A percentile compares a stretch with the other conserved stretches of the same genome.
Evolutionary conservation across 1,140 invertebrate species (phyloP).

Genomic region (Anoplophora glabripennis): DNA sequence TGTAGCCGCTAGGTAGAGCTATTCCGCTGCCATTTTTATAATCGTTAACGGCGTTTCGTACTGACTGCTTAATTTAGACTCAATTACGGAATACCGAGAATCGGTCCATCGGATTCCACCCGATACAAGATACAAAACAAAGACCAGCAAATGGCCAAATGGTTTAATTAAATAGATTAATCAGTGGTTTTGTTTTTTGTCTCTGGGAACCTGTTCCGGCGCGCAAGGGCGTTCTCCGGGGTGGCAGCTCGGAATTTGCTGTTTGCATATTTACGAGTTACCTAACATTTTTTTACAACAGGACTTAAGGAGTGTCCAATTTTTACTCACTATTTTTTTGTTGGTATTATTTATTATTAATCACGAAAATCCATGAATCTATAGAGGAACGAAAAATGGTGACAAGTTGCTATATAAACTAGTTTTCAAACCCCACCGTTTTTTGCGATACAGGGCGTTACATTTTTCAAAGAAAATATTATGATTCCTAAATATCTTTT

Average conservation of each 20-base stretch:
- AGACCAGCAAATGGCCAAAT: conserved; percentile 9
- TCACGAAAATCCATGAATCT: too few species aligned
- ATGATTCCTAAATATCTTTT: too few species aligned
- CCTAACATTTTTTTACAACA: too few species aligned
- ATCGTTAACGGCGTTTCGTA: conserved; percentile 5
- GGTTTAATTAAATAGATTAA: conserved; percentile 23
- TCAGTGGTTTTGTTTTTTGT: conserved; percentile 11
- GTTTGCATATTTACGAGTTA: too few species aligned
- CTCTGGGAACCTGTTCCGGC: not conserved
- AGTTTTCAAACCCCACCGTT: too few species aligned
- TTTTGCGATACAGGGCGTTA: too few species aligned
- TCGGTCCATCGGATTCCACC: conserved; percentile 8
- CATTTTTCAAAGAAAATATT: too few species aligned
- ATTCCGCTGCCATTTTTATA: conserved; percentile 8
- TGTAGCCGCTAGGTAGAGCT: not conserved
- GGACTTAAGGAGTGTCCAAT: too few species aligned
- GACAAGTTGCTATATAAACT: too few species aligned
- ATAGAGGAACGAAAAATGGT: too few species aligned
- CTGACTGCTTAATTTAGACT: conserved; percentile 13
- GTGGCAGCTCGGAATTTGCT: not conserved
- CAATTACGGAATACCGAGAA: conserved; percentile 12
- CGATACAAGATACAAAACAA: conserved; percentile 6
- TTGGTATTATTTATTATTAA: too few species aligned
- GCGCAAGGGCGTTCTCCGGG: not conserved
- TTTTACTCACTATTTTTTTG: too few species aligned